A percentile compares a stretch with the other conserved stretches of the same genome.
phyloP scores from a whole-genome alignment of 2,113 vertebrate species.

The Carollia perspicillata region DNA sequence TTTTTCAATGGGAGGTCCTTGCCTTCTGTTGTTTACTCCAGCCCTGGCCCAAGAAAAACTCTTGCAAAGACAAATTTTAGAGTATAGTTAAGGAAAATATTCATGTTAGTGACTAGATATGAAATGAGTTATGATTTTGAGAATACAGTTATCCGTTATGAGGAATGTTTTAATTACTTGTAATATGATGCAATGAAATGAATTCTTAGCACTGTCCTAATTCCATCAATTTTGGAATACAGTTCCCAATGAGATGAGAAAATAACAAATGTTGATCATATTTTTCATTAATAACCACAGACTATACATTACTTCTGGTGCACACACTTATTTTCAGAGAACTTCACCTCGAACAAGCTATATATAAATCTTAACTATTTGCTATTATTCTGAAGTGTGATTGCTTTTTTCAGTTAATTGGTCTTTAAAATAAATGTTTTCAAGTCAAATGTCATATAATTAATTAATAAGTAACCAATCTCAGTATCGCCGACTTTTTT shows the following conservation, averaged over 20 bases:
- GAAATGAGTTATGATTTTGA: neutral
- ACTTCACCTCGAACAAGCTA: neutral
- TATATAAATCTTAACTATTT: neutral
- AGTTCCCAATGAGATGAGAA: conserved; percentile 5
- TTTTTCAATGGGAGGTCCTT: neutral
- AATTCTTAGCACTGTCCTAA: neutral
- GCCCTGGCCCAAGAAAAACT: neutral
- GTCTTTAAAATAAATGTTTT: conserved; percentile 22
- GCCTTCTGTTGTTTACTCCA: neutral
- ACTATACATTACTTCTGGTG: neutral
- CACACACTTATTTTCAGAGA: conserved; percentile 1
- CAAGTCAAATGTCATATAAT: conserved; percentile 32
- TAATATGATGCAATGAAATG: neutral
- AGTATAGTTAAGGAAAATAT: neutral
- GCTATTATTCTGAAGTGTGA: neutral
- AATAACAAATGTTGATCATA: neutral
- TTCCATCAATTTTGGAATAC: neutral
- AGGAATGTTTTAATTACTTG: conserved; percentile 28
- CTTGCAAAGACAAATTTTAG: neutral
- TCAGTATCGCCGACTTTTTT: neutral
- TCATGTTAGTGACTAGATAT: neutral
- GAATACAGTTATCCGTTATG: neutral
- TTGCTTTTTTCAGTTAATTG: neutral
- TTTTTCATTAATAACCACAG: conserved; percentile 36
- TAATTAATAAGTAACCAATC: neutral